phyloP scores from a whole-genome alignment of 1,140 invertebrate species.

The Oscheius sp. region DNA sequence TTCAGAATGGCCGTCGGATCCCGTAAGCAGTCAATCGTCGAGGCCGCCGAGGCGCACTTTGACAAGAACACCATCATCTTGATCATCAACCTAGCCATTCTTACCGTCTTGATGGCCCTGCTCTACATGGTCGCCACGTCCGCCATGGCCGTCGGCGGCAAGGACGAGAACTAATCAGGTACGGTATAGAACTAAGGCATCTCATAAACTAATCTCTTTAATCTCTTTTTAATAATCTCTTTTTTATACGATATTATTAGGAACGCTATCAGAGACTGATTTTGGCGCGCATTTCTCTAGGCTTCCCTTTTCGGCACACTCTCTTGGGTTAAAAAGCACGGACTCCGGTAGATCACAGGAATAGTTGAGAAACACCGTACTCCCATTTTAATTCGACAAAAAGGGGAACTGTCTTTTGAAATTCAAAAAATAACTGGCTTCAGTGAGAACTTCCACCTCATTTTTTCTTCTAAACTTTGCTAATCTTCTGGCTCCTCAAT shows the following conservation, averaged over 20 bases:
- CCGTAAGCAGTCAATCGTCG: constrained; percentile 45
- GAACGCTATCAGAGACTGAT: neutral
- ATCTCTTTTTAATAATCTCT: constrained; percentile 11
- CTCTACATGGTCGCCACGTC: constrained; percentile 53
- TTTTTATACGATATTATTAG: neutral
- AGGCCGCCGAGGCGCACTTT: constrained; percentile 49
- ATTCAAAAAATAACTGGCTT: too few species aligned
- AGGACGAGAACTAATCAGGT: constrained; percentile 27
- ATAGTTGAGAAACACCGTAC: too few species aligned
- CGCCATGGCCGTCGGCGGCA: constrained; percentile 40
- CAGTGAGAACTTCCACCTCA: too few species aligned
- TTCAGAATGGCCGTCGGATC: constrained; percentile 6
- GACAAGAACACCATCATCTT: constrained; percentile 55
- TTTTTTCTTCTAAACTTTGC: too few species aligned
- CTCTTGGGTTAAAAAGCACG: neutral
- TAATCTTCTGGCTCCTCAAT: too few species aligned
- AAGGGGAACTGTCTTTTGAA: too few species aligned
- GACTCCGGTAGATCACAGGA: too few species aligned
- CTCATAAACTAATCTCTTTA: constrained; percentile 4
- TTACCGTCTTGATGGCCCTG: constrained; percentile 46
- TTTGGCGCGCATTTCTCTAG: neutral
- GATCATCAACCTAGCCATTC: constrained; percentile 48
- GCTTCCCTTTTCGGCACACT: neutral
- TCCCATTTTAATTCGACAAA: too few species aligned
- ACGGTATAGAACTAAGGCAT: neutral